A percentile compares a stretch with the other conserved stretches of the same genome.
These are phyloP conservation scores for Zaprionus obscuricornis DNA, from an alignment of 2,888 invertebrate genomes.

Conservation along the genomic window DNA sequence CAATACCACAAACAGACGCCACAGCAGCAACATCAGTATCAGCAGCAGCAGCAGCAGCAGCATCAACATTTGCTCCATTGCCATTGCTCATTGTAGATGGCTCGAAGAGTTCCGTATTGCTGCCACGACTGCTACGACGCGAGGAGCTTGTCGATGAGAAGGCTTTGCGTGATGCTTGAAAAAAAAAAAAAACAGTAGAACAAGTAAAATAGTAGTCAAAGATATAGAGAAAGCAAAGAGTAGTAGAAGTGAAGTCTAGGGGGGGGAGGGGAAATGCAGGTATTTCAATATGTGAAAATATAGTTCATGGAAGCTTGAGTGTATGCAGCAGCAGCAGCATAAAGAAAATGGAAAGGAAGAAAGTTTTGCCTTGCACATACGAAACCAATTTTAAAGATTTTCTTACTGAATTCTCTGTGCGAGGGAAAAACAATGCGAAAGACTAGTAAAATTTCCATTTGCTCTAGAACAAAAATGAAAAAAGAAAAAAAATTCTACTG, in stretches of 20 bases:
- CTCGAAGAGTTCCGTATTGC: slow-evolving; percentile 33
- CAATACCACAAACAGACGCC: slow-evolving; percentile 16
- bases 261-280: no score
- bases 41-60: slow-evolving; percentile 3
- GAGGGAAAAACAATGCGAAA: no score
- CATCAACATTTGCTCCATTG: slow-evolving; percentile 21
- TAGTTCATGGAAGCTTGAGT: not conserved
- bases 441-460: no score
- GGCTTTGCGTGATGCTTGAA: slow-evolving; percentile 56
- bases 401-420: no score
- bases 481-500: no score
- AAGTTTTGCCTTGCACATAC: no score
- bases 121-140: slow-evolving; percentile 47
- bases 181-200: not conserved
- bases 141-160: slow-evolving; percentile 64
- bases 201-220: not conserved
- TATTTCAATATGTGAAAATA: slow-evolving; percentile 19
- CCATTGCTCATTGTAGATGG: slow-evolving; percentile 28
- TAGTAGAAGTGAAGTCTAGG: no score
- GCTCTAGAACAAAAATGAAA: no score
- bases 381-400: no score
- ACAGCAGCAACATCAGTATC: not conserved
- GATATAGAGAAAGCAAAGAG: not conserved
- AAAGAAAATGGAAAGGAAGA: no score
- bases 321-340: no score